Evolutionary conservation across 1,140 invertebrate genomes (phyloP), one percentile per base, ranked within the genome.

Genomic region (Phenacoccus solenopsis): DNA sequence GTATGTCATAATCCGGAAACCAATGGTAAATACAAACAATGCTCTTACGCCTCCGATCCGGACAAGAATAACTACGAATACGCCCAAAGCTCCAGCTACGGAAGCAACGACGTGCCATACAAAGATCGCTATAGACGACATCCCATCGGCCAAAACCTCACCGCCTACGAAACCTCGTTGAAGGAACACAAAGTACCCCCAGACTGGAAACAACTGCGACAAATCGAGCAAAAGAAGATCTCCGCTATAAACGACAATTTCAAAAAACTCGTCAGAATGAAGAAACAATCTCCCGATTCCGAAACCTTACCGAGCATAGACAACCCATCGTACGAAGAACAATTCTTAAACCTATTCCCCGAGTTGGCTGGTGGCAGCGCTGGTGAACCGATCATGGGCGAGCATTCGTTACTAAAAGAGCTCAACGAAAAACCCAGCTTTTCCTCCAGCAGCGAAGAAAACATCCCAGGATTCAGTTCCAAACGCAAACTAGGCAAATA

Each of bases 61-160:
- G 84, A 85, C 73, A 86, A 86, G 70, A 86, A 88, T 73, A 81
- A 86, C 73, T 89, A 88, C 75, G 85, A 87, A 64, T 88, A 84
- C 75, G 79, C 73, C 2, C 78, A 73, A 32, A 78, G 76, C 0
- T 80, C 79, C 28, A 75, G 72, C 13, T 81, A 80, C 28, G 80
- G 80, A 0, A 69, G 69, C 20, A 70, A 68, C 4, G 28, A 28
- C 16, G 35, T 22, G 56, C 56, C 68, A 20, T 32, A 28, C 9
- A 38, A 35, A 10, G 20, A 21, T 24, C 25, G 69, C n/a, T 68
- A 61, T 10, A 71, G 57, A 67, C 61, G 71, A 9, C 68, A 71
- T 16, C 25, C 21, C 22, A 64, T 10, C 5, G 25, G 13, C 10
- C 59, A 64, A 64, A 9, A 16, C 20, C 7, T 20, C 59, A 25